phyloP scores from a whole-genome alignment of 1,140 invertebrate genomes.

The Laupala kohalensis region DNA sequence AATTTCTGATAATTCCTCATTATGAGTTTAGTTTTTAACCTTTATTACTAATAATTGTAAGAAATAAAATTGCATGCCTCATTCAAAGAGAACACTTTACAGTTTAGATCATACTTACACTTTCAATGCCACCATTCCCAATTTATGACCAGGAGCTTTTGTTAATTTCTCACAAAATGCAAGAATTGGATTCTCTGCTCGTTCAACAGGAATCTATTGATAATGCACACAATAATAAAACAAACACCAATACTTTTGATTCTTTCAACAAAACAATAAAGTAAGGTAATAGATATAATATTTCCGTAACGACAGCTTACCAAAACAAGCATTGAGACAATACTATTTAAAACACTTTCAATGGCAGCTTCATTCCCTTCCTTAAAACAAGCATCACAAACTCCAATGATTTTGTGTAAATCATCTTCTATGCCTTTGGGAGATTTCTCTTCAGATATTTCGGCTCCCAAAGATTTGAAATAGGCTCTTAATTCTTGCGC shows the following conservation, averaged over 20 bases:
- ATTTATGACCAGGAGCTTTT: constrained; percentile 75
- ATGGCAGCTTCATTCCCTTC: constrained; percentile 67
- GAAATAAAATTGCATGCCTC: too few species aligned
- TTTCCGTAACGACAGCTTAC: constrained; percentile 33
- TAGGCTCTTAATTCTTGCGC: constrained; percentile 76
- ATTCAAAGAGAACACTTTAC: too few species aligned
- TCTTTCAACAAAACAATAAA: background rate
- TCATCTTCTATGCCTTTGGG: constrained; percentile 84
- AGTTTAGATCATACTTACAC: constrained; percentile 76
- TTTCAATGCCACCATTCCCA: constrained; percentile 68
- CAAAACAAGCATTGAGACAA: constrained; percentile 85
- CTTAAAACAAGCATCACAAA: constrained; percentile 83
- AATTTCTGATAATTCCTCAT: background rate
- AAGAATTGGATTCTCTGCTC: constrained; percentile 79
- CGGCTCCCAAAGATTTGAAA: constrained; percentile 80
- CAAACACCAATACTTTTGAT: background rate
- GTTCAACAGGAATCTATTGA: constrained; percentile 61
- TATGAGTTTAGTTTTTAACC: too few species aligned
- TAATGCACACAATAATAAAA: background rate
- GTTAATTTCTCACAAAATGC: constrained; percentile 87
- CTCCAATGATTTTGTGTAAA: constrained; percentile 86
- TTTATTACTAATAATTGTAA: too few species aligned
- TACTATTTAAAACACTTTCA: constrained; percentile 73
- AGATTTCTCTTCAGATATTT: constrained; percentile 81
- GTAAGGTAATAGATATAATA: background rate